A percentile compares a stretch with the other conserved stretches of the same genome.
Conservation (phyloP, 1,140 invertebrate species). For the Drosophila mayri region DNA sequence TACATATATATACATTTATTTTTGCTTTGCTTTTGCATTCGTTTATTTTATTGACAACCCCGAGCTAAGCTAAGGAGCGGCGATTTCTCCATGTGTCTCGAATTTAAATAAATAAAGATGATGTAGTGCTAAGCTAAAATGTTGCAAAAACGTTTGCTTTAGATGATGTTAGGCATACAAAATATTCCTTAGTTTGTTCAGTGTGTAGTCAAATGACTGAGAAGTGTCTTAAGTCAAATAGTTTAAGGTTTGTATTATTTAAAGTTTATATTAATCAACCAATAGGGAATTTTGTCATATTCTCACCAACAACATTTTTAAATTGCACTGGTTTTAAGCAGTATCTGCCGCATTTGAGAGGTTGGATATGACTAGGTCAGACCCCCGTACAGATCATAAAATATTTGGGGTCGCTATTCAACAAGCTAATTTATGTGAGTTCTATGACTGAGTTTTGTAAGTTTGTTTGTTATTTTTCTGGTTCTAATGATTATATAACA, state of each 20-base stretch:
- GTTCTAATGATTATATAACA: not conserved
- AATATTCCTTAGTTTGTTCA: slow-evolving; percentile 5
- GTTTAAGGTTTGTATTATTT: not conserved
- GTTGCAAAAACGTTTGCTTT: slow-evolving; percentile 35
- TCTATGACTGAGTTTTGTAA: slow-evolving; percentile 45
- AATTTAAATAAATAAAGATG: slow-evolving; percentile 35
- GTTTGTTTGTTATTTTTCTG: not conserved
- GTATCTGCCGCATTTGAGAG: not conserved
- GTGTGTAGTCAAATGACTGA: not conserved
- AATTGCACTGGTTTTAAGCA: slow-evolving; percentile 1
- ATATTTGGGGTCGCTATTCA: slow-evolving; percentile 22
- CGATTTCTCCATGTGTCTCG: slow-evolving; percentile 20
- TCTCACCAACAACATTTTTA: slow-evolving; percentile 13
- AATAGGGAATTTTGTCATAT: not conserved
- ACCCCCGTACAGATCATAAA: slow-evolving; percentile 39
- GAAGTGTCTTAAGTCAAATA: too few species aligned
- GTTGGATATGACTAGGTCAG: not conserved
- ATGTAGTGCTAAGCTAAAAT: slow-evolving; percentile 16
- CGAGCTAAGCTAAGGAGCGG: slow-evolving; percentile 39
- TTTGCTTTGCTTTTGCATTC: slow-evolving; percentile 26
- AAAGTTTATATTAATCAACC: slow-evolving; percentile 1
- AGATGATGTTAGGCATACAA: slow-evolving; percentile 7
- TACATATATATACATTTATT: not conserved
- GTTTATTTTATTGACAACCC: slow-evolving; percentile 46
- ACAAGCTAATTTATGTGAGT: slow-evolving; percentile 55